These are phyloP conservation scores for Perca fluviatilis DNA, from an alignment of 2,113 vertebrate genomes.

Conservation along the genomic window DNA sequence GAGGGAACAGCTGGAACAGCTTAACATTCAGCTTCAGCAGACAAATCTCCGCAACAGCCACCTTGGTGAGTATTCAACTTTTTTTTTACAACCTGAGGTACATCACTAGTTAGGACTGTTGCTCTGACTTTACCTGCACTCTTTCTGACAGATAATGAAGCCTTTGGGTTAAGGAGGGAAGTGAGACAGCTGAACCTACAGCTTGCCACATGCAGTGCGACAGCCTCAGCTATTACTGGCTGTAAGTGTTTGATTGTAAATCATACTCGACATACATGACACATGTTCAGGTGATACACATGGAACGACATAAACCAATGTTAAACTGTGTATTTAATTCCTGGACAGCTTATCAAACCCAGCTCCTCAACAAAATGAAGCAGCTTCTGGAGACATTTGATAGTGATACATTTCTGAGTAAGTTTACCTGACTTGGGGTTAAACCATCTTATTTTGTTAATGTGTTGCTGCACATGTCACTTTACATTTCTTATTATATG, in stretches of 20 bases:
- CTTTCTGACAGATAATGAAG: constrained; percentile 41
- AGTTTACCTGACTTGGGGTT: background rate
- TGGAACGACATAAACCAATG: background rate
- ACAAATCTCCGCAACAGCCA: background rate
- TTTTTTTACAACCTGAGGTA: fast-evolving
- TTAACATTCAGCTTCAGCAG: constrained; percentile 20
- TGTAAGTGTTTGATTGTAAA: constrained; percentile 18
- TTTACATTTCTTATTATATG: background rate
- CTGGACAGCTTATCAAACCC: constrained; percentile 43
- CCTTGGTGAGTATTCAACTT: constrained; percentile 31
- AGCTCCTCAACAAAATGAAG: constrained; percentile 39
- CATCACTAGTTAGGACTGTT: background rate
- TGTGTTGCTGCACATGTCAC: background rate
- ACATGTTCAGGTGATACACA: background rate
- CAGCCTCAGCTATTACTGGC: background rate
- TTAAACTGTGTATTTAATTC: constrained; percentile 2
- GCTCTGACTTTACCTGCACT: background rate
- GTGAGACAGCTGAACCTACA: constrained; percentile 32
- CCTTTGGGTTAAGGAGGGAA: constrained; percentile 30
- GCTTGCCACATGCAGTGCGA: constrained; percentile 32
- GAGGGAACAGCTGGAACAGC: background rate
- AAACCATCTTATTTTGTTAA: background rate
- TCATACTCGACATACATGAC: background rate
- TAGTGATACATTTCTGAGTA: constrained; percentile 35
- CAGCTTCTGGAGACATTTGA: constrained; percentile 31